A percentile compares a stretch with the other conserved stretches of the same genome.
phyloP scores from a whole-genome alignment of 2,113 vertebrate genomes.

The Varanus komodoensis region DNA sequence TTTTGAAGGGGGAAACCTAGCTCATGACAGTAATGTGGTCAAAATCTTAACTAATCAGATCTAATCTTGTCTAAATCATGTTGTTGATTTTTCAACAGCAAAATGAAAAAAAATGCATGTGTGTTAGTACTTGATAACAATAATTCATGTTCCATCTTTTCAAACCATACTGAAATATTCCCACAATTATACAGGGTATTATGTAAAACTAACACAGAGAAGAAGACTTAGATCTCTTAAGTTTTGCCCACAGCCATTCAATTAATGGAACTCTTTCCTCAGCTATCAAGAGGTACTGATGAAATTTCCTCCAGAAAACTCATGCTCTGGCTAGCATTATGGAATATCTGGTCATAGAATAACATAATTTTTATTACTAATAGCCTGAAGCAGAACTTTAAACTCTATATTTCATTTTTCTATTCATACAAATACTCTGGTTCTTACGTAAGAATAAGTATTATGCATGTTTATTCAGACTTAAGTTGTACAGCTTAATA shows the following conservation, averaged over 20 bases:
- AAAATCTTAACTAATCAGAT: neutral
- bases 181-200: neutral
- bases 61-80: neutral
- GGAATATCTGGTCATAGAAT: neutral
- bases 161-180: neutral
- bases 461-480: neutral
- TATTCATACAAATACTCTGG: neutral
- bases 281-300: constrained; percentile 7
- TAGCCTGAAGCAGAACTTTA: neutral
- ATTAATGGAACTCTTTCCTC: neutral
- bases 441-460: neutral
- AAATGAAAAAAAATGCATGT: too few species aligned
- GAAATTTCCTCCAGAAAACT: neutral
- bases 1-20: too few species aligned
- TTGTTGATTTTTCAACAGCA: neutral
- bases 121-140: neutral
- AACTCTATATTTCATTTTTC: neutral
- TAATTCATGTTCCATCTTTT: neutral
- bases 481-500: neutral
- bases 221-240: neutral
- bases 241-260: constrained; percentile 8
- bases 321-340: neutral
- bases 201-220: neutral
- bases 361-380: constrained; percentile 21
- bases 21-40: too few species aligned